Base-by-base conservation (phyloP, 2,888 invertebrate species). In the Lasiommata megera region DNA sequence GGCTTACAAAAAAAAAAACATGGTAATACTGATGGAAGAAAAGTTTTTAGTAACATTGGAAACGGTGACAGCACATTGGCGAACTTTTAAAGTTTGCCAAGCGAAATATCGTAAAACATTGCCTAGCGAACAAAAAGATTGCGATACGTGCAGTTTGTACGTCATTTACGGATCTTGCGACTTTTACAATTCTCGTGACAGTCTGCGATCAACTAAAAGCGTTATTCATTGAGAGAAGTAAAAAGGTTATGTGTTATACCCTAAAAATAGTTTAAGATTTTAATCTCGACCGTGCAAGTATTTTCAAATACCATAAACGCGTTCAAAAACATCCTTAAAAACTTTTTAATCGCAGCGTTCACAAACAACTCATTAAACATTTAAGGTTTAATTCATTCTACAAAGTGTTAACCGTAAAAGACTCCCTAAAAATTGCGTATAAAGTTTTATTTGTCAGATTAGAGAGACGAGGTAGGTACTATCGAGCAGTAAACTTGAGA, bases 371-470 rank as follows among this genome's bases (percentile, higher is more conserved):
- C 70, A 71, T 70, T 68, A 72, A 70, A 57, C 77, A 84, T 84
- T 86, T 82, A 83, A 81, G 76, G 73, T 82, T 81, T 83, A 84
- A 87, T 87, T 83, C 71, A 64, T 79, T 82, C 82, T 76, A 79
- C 82, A 80, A 80, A 87, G 80, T 83, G 82, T 81, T 74, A 76
- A 73, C 79, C 79, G 75, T 84, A 84, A 86, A 87, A 79, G 72
- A 69, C 71, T 77, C 80, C 73, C 83, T 83, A 85, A 88, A 84
- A 88, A 87, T 82, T 73, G 74, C 69, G 71, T 80, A 82, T 82
- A 87, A 88, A 86, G 71, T 84, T 88, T 89, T 87, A 88, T 88
- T 81, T 72, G 71, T 72, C 70, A 85, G 89, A 89, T 89, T 88
- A 88, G 85, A 82, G 74, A 74, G 76, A 67, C 70, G 69, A 55